These are phyloP conservation scores for Siniperca chuatsi DNA, from an alignment of 2,113 vertebrate species.

Conservation along the genomic window DNA sequence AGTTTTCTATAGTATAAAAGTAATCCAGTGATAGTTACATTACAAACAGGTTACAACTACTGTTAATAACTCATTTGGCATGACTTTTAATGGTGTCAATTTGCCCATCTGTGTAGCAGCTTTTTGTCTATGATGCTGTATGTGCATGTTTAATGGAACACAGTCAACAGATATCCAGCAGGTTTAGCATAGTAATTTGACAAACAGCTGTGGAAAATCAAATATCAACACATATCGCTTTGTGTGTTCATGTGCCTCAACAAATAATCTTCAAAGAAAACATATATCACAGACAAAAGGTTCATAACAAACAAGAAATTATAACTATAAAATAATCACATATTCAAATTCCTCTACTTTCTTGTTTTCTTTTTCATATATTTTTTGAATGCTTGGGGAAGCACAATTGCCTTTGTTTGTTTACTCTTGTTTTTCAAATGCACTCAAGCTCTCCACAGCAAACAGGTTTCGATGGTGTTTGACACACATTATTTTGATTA, in stretches of 20 bases:
- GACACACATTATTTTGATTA: slow-evolving; percentile 73
- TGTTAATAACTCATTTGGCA: neutral
- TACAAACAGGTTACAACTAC: neutral
- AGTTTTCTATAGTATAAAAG: neutral
- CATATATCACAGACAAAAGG: neutral
- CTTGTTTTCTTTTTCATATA: neutral
- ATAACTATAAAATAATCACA: neutral
- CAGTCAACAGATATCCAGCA: neutral
- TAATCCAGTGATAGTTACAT: neutral
- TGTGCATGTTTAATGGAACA: neutral
- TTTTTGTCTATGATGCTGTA: neutral
- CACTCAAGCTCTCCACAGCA: slow-evolving; percentile 22
- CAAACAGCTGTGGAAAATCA: neutral
- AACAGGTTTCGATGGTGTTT: slow-evolving; percentile 42
- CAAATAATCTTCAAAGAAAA: slow-evolving; percentile 19
- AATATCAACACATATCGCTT: neutral
- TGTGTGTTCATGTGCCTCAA: neutral
- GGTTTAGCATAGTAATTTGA: neutral
- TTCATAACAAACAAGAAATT: neutral
- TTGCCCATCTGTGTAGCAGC: neutral
- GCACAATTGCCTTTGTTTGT: slow-evolving; percentile 46
- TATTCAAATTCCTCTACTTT: neutral
- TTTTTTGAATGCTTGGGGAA: slow-evolving; percentile 12
- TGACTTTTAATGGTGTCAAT: neutral
- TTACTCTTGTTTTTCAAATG: slow-evolving; percentile 29